Percentiles rank a stretch among this genome's conserved stretches.
phyloP scores from a whole-genome alignment of 2,888 invertebrate genomes.

The Oxycera nigricornis region DNA sequence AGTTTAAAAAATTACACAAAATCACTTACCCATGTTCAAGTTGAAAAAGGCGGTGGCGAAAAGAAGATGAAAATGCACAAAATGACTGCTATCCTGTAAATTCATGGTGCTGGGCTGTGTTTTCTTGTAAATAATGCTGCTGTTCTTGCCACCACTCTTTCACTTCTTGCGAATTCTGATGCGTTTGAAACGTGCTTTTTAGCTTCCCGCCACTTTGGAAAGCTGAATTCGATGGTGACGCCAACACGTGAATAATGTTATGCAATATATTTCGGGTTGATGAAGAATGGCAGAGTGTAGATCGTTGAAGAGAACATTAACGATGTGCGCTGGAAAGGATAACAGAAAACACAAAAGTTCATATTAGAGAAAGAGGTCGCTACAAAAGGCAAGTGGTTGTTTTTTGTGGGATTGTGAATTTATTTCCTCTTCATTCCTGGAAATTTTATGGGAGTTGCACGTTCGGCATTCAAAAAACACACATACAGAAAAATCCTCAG shows the following conservation, averaged over 20 bases:
- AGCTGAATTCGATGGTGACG: not conserved
- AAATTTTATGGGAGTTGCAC: not conserved
- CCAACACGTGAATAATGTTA: slow-evolving; percentile 33
- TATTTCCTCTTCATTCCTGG: not conserved
- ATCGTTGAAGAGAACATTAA: slow-evolving; percentile 30
- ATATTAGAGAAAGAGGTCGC: slow-evolving; percentile 1
- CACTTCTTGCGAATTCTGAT: not conserved
- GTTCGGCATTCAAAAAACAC: not conserved
- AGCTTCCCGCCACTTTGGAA: slow-evolving; percentile 1
- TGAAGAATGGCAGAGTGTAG: slow-evolving; percentile 30
- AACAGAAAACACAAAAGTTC: slow-evolving; percentile 15
- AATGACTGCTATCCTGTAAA: slow-evolving; percentile 50
- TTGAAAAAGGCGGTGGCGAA: slow-evolving; percentile 49
- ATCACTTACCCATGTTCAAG: slow-evolving; percentile 49
- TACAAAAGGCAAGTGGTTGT: slow-evolving; percentile 9
- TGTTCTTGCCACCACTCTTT: not conserved
- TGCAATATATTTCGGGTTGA: slow-evolving; percentile 26
- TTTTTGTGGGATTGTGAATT: slow-evolving; percentile 30
- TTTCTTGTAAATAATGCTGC: slow-evolving; percentile 45
- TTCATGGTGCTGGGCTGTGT: slow-evolving; percentile 51
- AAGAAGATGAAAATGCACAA: slow-evolving; percentile 50
- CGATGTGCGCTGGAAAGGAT: slow-evolving; percentile 28
- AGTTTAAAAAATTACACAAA: slow-evolving; percentile 42
- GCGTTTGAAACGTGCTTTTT: slow-evolving; percentile 19
- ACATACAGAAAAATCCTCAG: too few relatives aligned